Base-by-base conservation (phyloP, 2,797 vertebrate species). In the Pelobates cultripes region DNA sequence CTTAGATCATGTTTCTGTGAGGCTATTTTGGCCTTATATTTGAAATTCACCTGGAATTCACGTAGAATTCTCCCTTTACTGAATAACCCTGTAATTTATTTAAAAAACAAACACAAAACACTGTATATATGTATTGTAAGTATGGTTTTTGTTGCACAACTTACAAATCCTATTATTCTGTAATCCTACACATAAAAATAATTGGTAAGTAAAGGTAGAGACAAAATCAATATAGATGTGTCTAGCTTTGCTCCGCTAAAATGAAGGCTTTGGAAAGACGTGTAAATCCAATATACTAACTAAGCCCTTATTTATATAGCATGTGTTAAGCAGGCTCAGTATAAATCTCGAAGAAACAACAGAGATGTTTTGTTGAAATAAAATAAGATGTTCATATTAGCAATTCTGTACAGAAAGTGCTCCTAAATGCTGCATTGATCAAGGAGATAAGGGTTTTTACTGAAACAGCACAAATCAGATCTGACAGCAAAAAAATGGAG, bases 241-340 rank as follows among this genome's bases (percentile, higher is more conserved):
- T 87, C 88, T 89, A 89, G 88, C 87, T 91, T 86, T 87, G 85
- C 86, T 89, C 87, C 88, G 86, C 87, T 88, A 90, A 91, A 91
- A 91, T 82, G 85, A 87, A 89, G 91, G 91, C 92, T 93, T 93
- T 94, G 90, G 83, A 78, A 86, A 87, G 88, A 90, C 88, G 90
- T 85, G 80, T 84, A 87, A 86, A 92, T 88, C 86, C 90, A 90
- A 92, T 93, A 89, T 81, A 88, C 90, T 86, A 87, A 86, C 90
- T 92, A 92, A 93, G 89, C 89, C 89, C 87, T 91, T 90, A 87
- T 88, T 92, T 91, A 90, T 87, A 86, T 90, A 90, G 89, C 85
- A 87, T 70, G 86, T 86, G 73, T 64, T 89, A 85, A 85, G 90
- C 41, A 73, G 85, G 88, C 86, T 87, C 88, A 70, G 82, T 86